A percentile compares a stretch with the other conserved stretches of the same genome.
These are phyloP conservation scores for Globodera rostochiensis DNA, from an alignment of 1,140 invertebrate species.

Conservation along the genomic window DNA sequence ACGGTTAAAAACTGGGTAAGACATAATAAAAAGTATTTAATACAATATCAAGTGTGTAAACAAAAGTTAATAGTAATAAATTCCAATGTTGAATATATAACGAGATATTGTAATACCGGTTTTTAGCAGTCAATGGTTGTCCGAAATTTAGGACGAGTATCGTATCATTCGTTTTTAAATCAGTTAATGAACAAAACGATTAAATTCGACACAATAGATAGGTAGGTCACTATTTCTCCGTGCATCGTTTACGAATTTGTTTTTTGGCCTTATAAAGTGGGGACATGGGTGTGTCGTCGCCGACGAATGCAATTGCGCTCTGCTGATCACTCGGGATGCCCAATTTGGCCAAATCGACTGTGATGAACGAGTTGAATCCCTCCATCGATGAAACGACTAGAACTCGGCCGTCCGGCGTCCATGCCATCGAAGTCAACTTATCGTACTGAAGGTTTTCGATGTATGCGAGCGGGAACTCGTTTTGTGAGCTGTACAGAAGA, in stretches of 20 bases:
- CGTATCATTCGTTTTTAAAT: no score
- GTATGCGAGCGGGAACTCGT: slow-evolving; percentile 40
- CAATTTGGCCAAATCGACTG: slow-evolving; percentile 28
- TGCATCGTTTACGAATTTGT: neutral
- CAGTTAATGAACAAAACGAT: no score
- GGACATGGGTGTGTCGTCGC: neutral
- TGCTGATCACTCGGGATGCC: slow-evolving; percentile 5
- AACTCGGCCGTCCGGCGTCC: slow-evolving; percentile 51
- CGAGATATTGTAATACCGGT: no score
- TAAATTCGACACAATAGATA: no score
- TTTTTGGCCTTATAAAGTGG: neutral
- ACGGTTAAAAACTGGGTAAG: no score
- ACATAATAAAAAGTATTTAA: no score
- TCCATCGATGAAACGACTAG: slow-evolving; percentile 50
- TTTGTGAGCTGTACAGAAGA: slow-evolving; percentile 52
- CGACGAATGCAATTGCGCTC: neutral
- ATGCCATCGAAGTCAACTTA: slow-evolving; percentile 45
- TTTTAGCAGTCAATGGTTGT: no score
- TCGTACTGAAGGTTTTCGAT: slow-evolving; percentile 50
- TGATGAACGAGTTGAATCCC: slow-evolving; percentile 47
- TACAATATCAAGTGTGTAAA: no score
- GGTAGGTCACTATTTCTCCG: neutral
- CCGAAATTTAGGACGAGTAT: no score
- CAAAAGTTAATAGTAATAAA: no score
- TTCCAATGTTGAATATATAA: no score